Base-by-base conservation (phyloP, 2,888 invertebrate species). In the Ochropleura leucogaster region DNA sequence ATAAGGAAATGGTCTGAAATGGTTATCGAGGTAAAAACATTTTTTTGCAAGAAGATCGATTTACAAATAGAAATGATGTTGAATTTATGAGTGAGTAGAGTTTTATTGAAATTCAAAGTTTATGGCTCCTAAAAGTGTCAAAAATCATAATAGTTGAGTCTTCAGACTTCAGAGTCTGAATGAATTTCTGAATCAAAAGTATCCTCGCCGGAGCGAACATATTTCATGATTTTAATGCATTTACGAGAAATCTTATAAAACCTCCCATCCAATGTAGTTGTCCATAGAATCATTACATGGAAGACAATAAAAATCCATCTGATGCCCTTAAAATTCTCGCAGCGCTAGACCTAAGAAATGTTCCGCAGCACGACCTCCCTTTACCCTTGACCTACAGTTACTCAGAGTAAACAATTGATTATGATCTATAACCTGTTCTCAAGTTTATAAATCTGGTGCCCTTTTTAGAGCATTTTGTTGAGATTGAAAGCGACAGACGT, bases 391-490 rank as follows among this genome's bases (percentile, higher is more conserved):
- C 86, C 84, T 74, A 83, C 71, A 84, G 87, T 79, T 30, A 79
- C 68, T 72, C 68, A 68, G 68, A 80, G 89, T 88, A 86, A 89
- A 90, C 90, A 90, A 90, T 89, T 88, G 89, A 86, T 87, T 87
- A 80, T 82, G 57, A 89, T 89, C 89, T 82, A 74, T 70, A 87
- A 88, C 88, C 84, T 82, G 89, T 84, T 86, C 79, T 85, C 79
- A 80, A 82, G 88, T 79, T 69, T 72, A 77, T 71, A 59, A 75
- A 57, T 46, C 77, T 79, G 59, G 80, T 88, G 85, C 83, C 85
- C 83, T 86, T 87, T 86, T 88, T 79, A 80, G 75, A 81, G 67
- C 65, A 79, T 77, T 83, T 79, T 72, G 75, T 69, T 53, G 63
- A 74, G 59, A 65, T 82, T 87, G 65, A 77, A 75, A 82, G 65